Base-by-base conservation (phyloP, 2,888 invertebrate genomes). In the Stictocephala bisonia region DNA sequence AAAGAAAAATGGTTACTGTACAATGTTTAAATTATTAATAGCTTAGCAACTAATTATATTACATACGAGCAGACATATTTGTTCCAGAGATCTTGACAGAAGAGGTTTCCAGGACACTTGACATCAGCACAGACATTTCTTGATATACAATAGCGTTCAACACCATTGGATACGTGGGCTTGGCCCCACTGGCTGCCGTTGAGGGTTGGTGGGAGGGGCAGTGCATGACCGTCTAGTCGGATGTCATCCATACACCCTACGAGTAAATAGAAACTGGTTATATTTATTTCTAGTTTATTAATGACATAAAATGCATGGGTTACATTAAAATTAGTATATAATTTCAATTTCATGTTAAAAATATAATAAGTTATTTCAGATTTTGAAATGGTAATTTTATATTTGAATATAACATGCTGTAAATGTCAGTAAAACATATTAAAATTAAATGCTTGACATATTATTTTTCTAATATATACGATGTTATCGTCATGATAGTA, bases 51-150 rank as follows among this genome's bases (percentile, higher is more conserved):
- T 44, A 44, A 6, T 48, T 6, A 15, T 48, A 74, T 79, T 83
- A 92, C 95, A 92, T 86, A 99, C 95, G 96, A 95, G 95, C 98
- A 99, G 84, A 97, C 96, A 82, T 96, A 95, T 85, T 95, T 94
- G 84, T 97, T 98, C 98, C 98, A 99, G n/a, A 97, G 90, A 85
- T 96, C 97, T 77, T 94, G 93, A 85, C 96, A 98, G 81, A 95
- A 95, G 84, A 96, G 95, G 9, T 94, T 95, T 81, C 94, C 93
- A 0, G 94, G 93, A 82, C 97, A 97, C 81, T 95, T 94, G 35
- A 97, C 94, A 83, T 95, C 95, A 79, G 93, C 93, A 82, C 97
- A 97, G 1, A 96, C 96, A 82, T 96, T 95, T 81, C 97, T 95
- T 2, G 96, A 96, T 11, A 94, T 93, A 83, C 99, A 99, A 83